phyloP scores from a whole-genome alignment of 2,888 invertebrate species.

The Cataglyphis altisquamis region DNA sequence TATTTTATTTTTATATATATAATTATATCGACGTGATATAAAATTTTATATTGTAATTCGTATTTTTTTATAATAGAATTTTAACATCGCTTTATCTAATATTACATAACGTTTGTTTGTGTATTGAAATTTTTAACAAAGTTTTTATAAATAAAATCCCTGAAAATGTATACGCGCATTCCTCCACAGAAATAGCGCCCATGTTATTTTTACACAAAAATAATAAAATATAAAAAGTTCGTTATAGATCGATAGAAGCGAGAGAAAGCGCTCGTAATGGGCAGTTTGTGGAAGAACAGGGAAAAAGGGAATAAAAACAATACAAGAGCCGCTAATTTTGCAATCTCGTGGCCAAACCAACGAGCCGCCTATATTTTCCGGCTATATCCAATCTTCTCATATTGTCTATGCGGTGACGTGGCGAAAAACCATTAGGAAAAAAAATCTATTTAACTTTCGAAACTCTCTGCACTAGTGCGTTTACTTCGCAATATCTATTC shows the following conservation, averaged over 20 bases:
- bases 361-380: constrained; percentile 10
- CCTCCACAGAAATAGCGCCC: constrained; percentile 18
- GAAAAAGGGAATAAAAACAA: constrained; percentile 56
- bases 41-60: constrained; percentile 5
- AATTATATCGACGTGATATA: constrained; percentile 6
- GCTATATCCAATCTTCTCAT: constrained; percentile 29
- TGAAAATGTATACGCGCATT: constrained; percentile 2
- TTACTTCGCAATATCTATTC: not conserved
- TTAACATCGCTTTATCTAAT: constrained; percentile 15
- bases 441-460: constrained; percentile 1
- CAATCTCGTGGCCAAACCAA: constrained; percentile 53
- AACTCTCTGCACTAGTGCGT: not conserved
- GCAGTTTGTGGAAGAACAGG: constrained; percentile 8
- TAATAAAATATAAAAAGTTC: constrained; percentile 38
- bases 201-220: constrained; percentile 15
- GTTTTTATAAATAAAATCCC: constrained; percentile 32
- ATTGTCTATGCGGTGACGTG: not conserved
- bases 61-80: not conserved
- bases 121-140: constrained; percentile 15
- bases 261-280: constrained; percentile 27
- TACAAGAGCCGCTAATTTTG: constrained; percentile 68
- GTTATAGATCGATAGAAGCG: not conserved
- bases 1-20: not conserved
- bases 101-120: not conserved
- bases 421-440: constrained; percentile 7